Conservation (phyloP, 2,113 vertebrate species). For the Apteryx mantelli region DNA sequence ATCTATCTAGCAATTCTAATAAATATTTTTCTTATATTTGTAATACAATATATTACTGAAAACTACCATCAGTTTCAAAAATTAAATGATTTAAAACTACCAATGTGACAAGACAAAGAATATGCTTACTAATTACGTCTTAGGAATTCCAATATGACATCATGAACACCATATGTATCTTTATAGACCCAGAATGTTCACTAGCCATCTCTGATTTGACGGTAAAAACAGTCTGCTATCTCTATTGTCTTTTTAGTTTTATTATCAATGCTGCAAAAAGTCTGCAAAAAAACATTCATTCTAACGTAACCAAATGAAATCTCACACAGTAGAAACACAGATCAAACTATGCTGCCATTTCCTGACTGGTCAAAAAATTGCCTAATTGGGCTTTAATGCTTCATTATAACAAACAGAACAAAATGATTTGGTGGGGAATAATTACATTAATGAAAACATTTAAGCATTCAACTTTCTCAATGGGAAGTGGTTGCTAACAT, state of each 20-base stretch:
- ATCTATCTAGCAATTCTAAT: neutral
- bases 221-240: neutral
- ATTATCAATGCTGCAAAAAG: neutral
- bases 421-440: neutral
- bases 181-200: neutral
- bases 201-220: neutral
- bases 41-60: neutral
- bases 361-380: neutral
- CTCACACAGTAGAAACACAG: neutral
- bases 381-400: neutral
- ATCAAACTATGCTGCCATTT: neutral
- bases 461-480: neutral
- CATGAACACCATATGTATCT: neutral
- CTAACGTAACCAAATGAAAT: neutral
- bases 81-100: neutral
- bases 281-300: neutral
- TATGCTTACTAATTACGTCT: neutral
- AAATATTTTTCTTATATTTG: neutral
- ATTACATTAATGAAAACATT: neutral
- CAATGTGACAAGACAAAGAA: neutral
- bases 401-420: neutral
- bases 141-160: neutral
- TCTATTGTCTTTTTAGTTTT: neutral
- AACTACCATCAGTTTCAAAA: neutral
- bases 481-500: neutral